Evolutionary conservation across 2,797 vertebrate genomes (phyloP), one percentile per base, ranked within the genome.

Genomic region (Hirundo rustica): DNA sequence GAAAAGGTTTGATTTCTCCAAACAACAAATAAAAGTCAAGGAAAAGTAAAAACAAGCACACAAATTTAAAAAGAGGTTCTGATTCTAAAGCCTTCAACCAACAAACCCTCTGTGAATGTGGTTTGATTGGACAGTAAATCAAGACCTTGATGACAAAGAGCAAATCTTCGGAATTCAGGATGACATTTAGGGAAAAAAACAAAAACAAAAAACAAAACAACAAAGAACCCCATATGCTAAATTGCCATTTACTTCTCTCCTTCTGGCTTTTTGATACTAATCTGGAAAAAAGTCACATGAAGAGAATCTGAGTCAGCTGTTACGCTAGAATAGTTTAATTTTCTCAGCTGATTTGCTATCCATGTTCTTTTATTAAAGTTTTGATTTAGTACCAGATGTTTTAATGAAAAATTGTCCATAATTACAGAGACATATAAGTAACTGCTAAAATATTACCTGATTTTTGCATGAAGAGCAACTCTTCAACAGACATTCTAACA

Each of bases 161-260:
- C 16, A 87, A 77, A 60, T 54, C 16, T 77, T 21, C 60, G 30
- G 23, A 62, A 26, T 66, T 70, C 34, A 77, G 26, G 12, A 70
- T 85, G 74, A 64, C 36, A 79, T 66, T 85, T 64, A 79, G n/a
- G n/a, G 18, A n/a, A 83, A 67, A 67, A 79, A n/a, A n/a, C n/a
- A n/a, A 38, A 30, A 0, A 0, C 38, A 42, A 42, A n/a, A 60
- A 54, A 16, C 38, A 38, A 38, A 30, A 0, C 38, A 38, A 0
- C 38, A 42, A 42, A 42, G 16, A 6, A 1, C 14, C 38, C 18
- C 22, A 36, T 16, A 50, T 29, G 15, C 58, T 70, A 80, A 85
- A 45, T 38, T 42, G 16, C 26, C 36, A 70, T 91, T 91, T 92
- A 22, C 23, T 68, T 87, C 2, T 75, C 78, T 82, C 34, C 29